Base-by-base conservation (phyloP, 2,797 vertebrate species). In the Florisuga fusca region DNA sequence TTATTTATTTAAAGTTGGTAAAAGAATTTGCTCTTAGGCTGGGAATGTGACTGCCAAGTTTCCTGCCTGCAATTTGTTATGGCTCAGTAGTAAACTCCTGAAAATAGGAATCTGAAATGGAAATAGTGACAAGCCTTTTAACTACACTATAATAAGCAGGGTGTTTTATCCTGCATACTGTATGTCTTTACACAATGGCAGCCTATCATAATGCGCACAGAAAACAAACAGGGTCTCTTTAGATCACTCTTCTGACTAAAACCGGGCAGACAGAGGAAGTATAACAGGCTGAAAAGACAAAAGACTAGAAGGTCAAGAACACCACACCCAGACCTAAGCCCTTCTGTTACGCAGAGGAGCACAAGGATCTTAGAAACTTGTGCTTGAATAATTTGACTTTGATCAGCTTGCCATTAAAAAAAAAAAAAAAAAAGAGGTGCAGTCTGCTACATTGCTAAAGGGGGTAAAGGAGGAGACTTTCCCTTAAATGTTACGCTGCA, bases 51-150 rank as follows among this genome's bases (percentile, higher is more conserved):
- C 90, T 96, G 97, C 97, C 97, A 97, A 97, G 97, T 96, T 98
- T 98, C 96, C 96, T 98, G 96, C 95, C 94, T 97, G 95, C 95
- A 95, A 93, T 98, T 97, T 97, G 96, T 97, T 97, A 97, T 54
- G 50, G 93, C 96, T 97, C 91, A 96, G 94, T 97, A 92, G 97
- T 96, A 97, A 97, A 96, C 97, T 93, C 94, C 84, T 73, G 95
- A 96, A 97, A 98, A 97, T 96, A 96, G 97, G 96, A 96, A 97
- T 97, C 90, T 98, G 95, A 97, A 96, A 96, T 97, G 94, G 96
- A 97, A 98, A 98, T 85, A 97, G 82, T 97, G 97, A 96, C 97
- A 97, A 96, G 91, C 95, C 91, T 97, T 96, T 97, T 97, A 97
- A 95, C 82, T 75, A 46, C 18, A 22, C 96, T 97, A 80, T 97